Evolutionary conservation across 2,797 vertebrate species (phyloP).

Genomic region (Coracias cyanogaster): DNA sequence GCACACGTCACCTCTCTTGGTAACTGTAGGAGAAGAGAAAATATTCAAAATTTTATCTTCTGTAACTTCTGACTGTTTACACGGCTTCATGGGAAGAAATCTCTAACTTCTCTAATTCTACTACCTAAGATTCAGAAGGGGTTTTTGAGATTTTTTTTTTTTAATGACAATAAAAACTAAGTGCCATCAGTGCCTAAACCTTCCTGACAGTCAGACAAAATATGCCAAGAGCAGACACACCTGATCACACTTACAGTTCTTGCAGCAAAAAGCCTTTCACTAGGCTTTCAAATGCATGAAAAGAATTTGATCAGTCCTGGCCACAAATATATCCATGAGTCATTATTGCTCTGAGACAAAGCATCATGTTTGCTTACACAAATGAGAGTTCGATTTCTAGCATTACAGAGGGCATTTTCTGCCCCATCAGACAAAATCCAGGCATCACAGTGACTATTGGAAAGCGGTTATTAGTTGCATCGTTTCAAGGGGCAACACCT

Average conservation of each 20-base stretch:
- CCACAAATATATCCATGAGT: background rate
- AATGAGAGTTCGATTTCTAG: background rate
- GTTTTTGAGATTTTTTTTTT: background rate
- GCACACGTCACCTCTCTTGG: background rate
- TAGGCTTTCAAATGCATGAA: background rate
- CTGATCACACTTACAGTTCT: background rate
- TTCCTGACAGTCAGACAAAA: background rate
- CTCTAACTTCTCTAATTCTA: background rate
- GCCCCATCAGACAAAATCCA: background rate
- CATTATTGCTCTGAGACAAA: background rate
- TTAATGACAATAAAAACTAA: background rate
- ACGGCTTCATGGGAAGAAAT: background rate
- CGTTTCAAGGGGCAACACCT: background rate
- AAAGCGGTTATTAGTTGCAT: background rate
- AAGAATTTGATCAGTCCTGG: background rate
- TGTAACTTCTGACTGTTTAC: background rate
- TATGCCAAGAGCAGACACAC: background rate
- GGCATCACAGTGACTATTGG: background rate
- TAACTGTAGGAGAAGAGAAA: background rate
- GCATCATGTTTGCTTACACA: background rate
- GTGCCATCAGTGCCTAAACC: background rate
- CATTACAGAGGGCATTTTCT: background rate
- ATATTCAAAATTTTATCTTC: background rate
- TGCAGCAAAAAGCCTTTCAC: background rate
- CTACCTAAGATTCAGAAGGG: background rate